Base-by-base conservation (phyloP, 2,113 vertebrate species). In the Hyla sarda region DNA sequence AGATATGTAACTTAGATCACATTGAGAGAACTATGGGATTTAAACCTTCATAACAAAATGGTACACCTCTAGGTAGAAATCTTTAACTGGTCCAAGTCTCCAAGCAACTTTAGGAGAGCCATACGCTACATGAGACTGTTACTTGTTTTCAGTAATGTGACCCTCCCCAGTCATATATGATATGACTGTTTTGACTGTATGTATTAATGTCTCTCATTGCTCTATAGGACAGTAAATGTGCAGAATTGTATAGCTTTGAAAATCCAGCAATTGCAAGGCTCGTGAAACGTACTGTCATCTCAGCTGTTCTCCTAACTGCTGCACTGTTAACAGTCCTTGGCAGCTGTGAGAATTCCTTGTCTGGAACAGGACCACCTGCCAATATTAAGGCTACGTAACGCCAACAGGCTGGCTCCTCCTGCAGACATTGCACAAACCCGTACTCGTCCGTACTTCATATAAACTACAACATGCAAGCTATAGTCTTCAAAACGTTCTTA, bases 261-360 rank as follows among this genome's bases (percentile, higher is more conserved):
- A 37, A 73, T 74, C 52, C 14, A 45, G 32, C 83, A 87, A 86
- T 82, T 86, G 75, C 81, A 87, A 85, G 72, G 81, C 67, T 87
- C 77, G 48, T 30, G 60, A 80, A 90, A 54, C 86, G 34, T 48
- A 21, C 30, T 87, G 69, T 88, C 48, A 74, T 85, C 89, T 91
- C 92, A 93, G 92, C 91, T 93, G 92, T 89, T 90, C 85, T 83
- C 37, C 0, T 6, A 75, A 87, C 0, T 4, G 83, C 87, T 89
- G 88, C 56, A 32, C 21, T n/a, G 79, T 84, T 88, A 79, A 37
- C 74, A 47, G 77, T 78, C 86, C 37, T 6, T 84, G 90, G 91
- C 90, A 93, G 90, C 89, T 93, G 92, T 82, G 82, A 69, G 62
- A 87, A 65, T 67, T 83, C 69, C 73, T 81, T 82, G 54, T 85